These are phyloP conservation scores for Forpus xanthops DNA, from an alignment of 2,797 vertebrate species.

Conservation along the genomic window DNA sequence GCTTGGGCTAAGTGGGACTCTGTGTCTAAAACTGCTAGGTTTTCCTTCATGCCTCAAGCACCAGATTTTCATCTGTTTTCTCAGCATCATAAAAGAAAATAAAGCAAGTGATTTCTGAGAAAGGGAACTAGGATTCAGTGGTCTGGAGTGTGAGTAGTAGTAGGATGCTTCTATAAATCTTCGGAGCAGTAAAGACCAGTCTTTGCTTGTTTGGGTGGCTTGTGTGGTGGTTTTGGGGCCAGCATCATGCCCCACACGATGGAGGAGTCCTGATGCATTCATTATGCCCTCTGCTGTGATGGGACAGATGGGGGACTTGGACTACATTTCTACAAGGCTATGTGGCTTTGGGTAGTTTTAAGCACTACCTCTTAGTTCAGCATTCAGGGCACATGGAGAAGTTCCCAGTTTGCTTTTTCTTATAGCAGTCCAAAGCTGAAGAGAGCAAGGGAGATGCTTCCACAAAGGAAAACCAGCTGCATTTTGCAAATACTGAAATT, in stretches of 20 bases:
- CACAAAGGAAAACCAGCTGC: neutral
- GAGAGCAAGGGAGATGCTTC: neutral
- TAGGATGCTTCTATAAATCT: neutral
- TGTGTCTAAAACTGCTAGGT: accelerated
- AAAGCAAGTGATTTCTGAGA: neutral
- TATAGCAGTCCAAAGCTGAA: neutral
- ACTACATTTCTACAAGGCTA: accelerated
- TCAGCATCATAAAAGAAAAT: neutral
- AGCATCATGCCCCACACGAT: neutral
- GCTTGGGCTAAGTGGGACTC: neutral
- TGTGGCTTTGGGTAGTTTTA: neutral
- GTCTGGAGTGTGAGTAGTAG: neutral
- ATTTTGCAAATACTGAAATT: slow-evolving; percentile 44
- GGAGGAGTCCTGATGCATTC: neutral
- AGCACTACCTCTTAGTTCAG: neutral
- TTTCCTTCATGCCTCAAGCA: neutral
- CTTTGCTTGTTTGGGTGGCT: neutral
- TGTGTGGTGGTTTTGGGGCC: neutral
- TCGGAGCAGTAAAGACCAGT: neutral
- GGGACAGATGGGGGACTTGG: neutral
- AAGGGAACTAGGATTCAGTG: neutral
- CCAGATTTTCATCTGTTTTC: neutral
- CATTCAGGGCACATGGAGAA: neutral
- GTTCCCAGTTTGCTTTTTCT: neutral
- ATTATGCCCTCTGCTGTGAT: neutral